These are phyloP conservation scores for Eurystomus gularis DNA, from an alignment of 2,113 vertebrate genomes.

Conservation along the genomic window DNA sequence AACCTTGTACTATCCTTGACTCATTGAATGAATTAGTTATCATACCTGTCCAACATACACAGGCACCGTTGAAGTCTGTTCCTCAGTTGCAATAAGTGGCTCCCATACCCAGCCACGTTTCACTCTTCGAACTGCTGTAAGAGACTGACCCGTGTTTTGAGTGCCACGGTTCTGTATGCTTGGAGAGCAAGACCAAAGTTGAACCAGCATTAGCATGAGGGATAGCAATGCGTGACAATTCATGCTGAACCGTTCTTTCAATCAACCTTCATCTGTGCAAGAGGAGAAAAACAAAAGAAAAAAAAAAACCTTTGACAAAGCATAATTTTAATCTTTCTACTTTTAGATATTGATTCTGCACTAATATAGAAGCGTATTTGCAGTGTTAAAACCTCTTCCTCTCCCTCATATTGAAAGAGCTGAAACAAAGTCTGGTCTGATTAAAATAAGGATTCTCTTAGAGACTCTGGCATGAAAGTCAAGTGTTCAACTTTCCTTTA, in stretches of 20 bases:
- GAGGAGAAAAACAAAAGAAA: background rate
- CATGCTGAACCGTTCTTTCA: slow-evolving; percentile 66
- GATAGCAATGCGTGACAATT: slow-evolving; percentile 44
- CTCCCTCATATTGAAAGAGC: background rate
- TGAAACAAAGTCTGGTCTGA: background rate
- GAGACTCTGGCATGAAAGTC: background rate
- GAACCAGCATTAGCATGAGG: slow-evolving; percentile 60
- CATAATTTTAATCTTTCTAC: background rate
- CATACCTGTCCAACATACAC: slow-evolving; percentile 86
- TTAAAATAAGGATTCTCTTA: background rate
- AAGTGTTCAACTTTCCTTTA: background rate
- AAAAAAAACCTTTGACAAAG: background rate
- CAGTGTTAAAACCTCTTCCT: background rate
- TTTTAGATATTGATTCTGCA: background rate
- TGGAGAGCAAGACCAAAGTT: slow-evolving; percentile 63
- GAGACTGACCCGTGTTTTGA: background rate
- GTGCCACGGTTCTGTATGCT: background rate
- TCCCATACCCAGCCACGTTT: slow-evolving; percentile 88
- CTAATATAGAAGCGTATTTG: background rate
- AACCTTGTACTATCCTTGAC: background rate
- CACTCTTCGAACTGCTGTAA: slow-evolving; percentile 57
- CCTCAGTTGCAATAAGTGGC: slow-evolving; percentile 84
- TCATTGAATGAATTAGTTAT: background rate
- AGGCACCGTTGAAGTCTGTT: slow-evolving; percentile 65
- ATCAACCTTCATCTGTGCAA: slow-evolving; percentile 14